Evolutionary conservation across 2,797 vertebrate genomes (phyloP).

Genomic region (Notolepis coatsorum): DNA sequence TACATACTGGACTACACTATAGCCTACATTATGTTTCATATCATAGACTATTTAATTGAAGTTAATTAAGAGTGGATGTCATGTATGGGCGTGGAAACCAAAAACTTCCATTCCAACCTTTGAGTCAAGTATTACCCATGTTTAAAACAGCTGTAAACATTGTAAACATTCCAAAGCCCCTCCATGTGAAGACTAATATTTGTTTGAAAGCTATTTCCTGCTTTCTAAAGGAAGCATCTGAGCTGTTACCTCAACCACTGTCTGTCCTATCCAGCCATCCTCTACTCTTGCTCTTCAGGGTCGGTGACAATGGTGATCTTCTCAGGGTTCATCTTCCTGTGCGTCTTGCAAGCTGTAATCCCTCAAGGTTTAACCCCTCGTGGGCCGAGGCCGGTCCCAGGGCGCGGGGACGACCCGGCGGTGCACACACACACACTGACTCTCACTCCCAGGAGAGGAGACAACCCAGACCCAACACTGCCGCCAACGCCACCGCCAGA

Average conservation of each 20-base stretch:
- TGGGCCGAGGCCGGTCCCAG: constrained; percentile 61
- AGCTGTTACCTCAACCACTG: constrained; percentile 1
- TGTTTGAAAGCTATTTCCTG: constrained; percentile 67
- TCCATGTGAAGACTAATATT: constrained; percentile 59
- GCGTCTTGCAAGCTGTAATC: constrained; percentile 48
- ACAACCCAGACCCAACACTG: not conserved
- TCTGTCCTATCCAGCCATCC: not conserved
- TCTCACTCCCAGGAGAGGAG: too few relatives aligned
- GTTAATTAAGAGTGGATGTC: too few relatives aligned
- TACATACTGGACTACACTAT: not conserved
- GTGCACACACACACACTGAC: too few relatives aligned
- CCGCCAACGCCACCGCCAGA: constrained; percentile 8
- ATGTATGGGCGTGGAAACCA: not conserved
- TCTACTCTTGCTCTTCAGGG: not conserved
- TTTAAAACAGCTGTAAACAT: constrained; percentile 67
- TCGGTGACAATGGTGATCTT: constrained; percentile 44
- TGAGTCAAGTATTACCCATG: constrained; percentile 38
- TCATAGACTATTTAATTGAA: too few relatives aligned
- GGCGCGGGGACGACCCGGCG: constrained; percentile 43
- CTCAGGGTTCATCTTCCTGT: constrained; percentile 61
- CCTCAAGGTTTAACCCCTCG: constrained; percentile 14
- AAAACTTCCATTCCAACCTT: constrained; percentile 11
- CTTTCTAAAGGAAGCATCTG: constrained; percentile 9
- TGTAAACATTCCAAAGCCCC: constrained; percentile 58
- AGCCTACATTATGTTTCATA: too few relatives aligned